These are phyloP conservation scores for Tetragnatha versicolor DNA, from an alignment of 1,140 invertebrate genomes.

Conservation along the genomic window DNA sequence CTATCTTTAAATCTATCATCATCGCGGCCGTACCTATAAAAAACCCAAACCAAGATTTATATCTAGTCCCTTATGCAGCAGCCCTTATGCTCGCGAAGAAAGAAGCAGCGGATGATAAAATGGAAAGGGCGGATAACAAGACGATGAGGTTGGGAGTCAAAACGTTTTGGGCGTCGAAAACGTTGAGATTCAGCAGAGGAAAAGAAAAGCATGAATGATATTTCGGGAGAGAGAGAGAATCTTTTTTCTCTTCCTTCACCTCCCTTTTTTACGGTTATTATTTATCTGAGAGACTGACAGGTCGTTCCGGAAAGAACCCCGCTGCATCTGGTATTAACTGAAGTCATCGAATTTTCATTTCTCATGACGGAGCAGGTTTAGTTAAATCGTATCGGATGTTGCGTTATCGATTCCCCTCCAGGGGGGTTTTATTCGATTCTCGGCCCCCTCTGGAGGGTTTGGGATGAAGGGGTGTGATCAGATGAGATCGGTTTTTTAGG, in stretches of 20 bases:
- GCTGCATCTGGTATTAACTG: slow-evolving; percentile 22
- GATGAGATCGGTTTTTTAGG: no score
- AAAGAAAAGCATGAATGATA: slow-evolving; percentile 29
- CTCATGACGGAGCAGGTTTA: slow-evolving; percentile 6
- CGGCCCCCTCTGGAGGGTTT: neutral
- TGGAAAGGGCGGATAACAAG: slow-evolving; percentile 47
- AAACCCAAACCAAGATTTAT: no score
- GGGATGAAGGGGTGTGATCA: neutral
- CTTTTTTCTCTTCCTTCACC: slow-evolving; percentile 2
- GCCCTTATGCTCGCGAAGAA: slow-evolving; percentile 11
- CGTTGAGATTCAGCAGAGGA: slow-evolving; percentile 40
- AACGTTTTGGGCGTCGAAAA: slow-evolving; percentile 41
- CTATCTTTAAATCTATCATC: no score
- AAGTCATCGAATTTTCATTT: slow-evolving; percentile 24
- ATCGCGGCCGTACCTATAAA: no score
- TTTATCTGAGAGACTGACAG: slow-evolving; percentile 30
- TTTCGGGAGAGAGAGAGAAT: slow-evolving; percentile 9
- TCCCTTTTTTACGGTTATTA: slow-evolving; percentile 24
- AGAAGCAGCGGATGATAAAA: slow-evolving; percentile 47
- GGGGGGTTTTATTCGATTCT: neutral
- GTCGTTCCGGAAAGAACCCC: slow-evolving; percentile 24
- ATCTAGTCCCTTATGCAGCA: neutral
- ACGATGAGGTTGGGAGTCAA: slow-evolving; percentile 50
- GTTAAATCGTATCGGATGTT: neutral
- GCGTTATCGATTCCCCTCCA: neutral